Conservation (phyloP, 2,797 vertebrate genomes). For the Avahi laniger region DNA sequence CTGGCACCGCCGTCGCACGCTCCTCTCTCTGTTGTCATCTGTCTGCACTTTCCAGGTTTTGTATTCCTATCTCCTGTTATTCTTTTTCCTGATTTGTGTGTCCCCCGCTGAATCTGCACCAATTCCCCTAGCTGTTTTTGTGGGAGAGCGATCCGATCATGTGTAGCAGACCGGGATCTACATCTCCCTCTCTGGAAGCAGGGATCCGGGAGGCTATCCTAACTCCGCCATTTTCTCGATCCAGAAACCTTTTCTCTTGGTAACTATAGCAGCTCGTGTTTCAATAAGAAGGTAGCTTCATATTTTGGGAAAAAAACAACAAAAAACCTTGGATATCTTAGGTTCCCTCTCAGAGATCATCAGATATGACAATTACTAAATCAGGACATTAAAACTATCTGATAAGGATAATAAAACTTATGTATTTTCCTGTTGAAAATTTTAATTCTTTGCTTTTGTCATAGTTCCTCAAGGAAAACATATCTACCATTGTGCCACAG, state of each 20-base stretch:
- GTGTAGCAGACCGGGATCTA: too few relatives aligned
- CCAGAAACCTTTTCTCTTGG: neutral
- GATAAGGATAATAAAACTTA: neutral
- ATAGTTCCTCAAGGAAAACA: neutral
- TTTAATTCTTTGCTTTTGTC: neutral
- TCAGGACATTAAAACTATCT: neutral
- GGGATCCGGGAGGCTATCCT: too few relatives aligned
- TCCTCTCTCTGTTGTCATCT: too few relatives aligned
- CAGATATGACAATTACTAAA: constrained; percentile 38
- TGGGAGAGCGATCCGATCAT: too few relatives aligned
- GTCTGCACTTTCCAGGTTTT: too few relatives aligned
- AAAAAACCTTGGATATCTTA: constrained; percentile 45
- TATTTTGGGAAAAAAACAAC: neutral
- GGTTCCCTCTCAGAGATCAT: constrained; percentile 54
- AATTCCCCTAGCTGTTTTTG: too few relatives aligned
- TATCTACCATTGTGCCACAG: neutral
- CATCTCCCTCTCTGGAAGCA: too few relatives aligned
- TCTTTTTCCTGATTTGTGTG: too few relatives aligned
- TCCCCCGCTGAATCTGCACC: too few relatives aligned
- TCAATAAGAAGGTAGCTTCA: neutral
- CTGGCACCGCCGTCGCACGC: too few relatives aligned
- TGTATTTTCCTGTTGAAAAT: constrained; percentile 14
- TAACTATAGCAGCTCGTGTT: neutral
- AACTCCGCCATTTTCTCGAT: too few relatives aligned
- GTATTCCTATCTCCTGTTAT: too few relatives aligned